Conservation (phyloP, 2,888 invertebrate genomes). For the Coecobrya sp. region DNA sequence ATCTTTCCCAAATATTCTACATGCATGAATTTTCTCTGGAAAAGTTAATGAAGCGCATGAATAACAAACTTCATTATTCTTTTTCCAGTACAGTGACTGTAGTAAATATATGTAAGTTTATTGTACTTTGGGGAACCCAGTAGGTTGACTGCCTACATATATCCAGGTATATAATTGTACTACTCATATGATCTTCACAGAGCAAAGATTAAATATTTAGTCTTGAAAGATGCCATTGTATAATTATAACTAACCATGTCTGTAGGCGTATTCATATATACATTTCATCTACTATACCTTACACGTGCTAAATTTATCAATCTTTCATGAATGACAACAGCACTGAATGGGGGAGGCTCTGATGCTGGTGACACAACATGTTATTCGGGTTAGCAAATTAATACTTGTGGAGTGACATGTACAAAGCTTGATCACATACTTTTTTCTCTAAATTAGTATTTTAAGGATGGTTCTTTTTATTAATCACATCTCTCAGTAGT, state of each 20-base stretch:
- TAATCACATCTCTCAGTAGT: conserved; percentile 69
- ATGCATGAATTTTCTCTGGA: conserved; percentile 51
- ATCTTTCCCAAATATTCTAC: not conserved
- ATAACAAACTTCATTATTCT: conserved; percentile 69
- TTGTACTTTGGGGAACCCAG: no score
- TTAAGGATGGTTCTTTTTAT: conserved; percentile 60
- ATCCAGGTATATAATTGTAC: not conserved
- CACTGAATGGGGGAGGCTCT: not conserved
- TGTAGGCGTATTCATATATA: not conserved
- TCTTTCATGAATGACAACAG: not conserved
- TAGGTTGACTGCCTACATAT: not conserved
- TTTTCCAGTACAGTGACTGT: conserved; percentile 26
- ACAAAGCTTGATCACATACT: conserved; percentile 1
- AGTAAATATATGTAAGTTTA: not conserved
- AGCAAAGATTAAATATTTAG: not conserved
- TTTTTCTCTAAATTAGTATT: conserved; percentile 63
- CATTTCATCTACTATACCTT: not conserved
- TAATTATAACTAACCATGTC: not conserved
- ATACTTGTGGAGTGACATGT: conserved; percentile 61
- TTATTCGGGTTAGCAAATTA: conserved; percentile 55
- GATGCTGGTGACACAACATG: not conserved
- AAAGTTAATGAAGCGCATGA: conserved; percentile 71
- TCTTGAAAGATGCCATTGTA: not conserved
- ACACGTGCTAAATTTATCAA: conserved; percentile 16
- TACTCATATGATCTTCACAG: not conserved